phyloP scores from a whole-genome alignment of 2,113 vertebrate genomes.

The Alces alces region DNA sequence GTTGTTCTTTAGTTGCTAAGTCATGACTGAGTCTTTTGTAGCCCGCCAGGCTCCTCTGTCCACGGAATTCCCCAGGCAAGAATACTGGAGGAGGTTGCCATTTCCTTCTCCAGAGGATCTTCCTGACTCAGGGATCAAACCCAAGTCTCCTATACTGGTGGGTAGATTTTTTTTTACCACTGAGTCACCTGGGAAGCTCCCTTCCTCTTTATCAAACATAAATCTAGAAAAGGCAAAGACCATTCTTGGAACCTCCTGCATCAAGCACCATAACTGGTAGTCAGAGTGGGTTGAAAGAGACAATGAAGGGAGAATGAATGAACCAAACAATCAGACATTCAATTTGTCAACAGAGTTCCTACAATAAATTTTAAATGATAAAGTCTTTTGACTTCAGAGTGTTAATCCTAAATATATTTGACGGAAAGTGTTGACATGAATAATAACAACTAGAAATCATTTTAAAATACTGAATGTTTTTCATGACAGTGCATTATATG shows the following conservation, averaged over 20 bases:
- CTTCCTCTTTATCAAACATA: neutral
- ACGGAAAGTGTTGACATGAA: neutral
- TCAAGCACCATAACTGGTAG: neutral
- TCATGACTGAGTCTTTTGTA: neutral
- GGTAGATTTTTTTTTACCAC: neutral
- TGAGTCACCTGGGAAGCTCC: neutral
- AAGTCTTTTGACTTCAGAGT: neutral
- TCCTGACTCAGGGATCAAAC: neutral
- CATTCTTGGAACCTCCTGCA: neutral
- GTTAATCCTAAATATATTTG: neutral
- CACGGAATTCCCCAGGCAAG: neutral
- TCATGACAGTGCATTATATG: neutral
- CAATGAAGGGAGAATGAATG: neutral
- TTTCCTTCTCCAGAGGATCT: neutral
- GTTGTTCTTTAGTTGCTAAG: neutral
- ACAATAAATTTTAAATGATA: neutral
- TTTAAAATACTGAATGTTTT: neutral
- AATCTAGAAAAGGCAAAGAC: neutral
- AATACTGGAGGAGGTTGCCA: neutral
- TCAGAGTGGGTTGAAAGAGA: neutral
- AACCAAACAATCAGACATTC: neutral
- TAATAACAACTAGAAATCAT: neutral
- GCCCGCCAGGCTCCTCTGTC: neutral
- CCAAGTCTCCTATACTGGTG: neutral
- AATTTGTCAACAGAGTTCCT: neutral